Evolutionary conservation across 1,140 invertebrate species (phyloP).

Genomic region (Drosophila guanche): DNA sequence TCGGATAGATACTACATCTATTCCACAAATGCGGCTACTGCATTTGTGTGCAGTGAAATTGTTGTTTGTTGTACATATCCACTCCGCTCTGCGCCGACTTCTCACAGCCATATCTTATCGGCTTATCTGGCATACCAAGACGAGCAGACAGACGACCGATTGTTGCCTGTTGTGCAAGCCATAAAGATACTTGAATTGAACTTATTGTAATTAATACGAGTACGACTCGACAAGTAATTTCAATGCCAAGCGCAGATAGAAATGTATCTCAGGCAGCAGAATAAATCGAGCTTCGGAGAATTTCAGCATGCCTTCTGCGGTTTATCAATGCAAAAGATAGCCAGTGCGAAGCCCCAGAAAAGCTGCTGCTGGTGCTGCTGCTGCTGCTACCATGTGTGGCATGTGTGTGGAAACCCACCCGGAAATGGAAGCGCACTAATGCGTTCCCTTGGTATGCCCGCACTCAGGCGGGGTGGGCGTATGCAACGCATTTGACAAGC

Average conservation of each 20-base stretch:
- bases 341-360: slow-evolving; percentile 61
- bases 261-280: slow-evolving; percentile 54
- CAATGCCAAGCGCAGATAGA: slow-evolving; percentile 46
- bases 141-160: slow-evolving; percentile 38
- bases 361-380: slow-evolving; percentile 12
- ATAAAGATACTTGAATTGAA: slow-evolving; percentile 69
- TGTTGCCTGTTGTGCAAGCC: slow-evolving; percentile 25
- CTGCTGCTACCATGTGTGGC: not conserved
- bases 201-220: slow-evolving; percentile 70
- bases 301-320: slow-evolving; percentile 60
- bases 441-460: slow-evolving; percentile 43
- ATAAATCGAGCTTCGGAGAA: slow-evolving; percentile 11
- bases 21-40: slow-evolving; percentile 19
- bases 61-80: slow-evolving; percentile 18
- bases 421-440: slow-evolving; percentile 54
- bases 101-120: slow-evolving; percentile 59
- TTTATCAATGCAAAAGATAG: slow-evolving; percentile 58
- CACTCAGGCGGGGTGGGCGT: slow-evolving; percentile 20
- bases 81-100: not conserved
- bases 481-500: slow-evolving; percentile 35
- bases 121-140: slow-evolving; percentile 67
- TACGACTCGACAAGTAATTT: slow-evolving; percentile 13
- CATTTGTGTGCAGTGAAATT: slow-evolving; percentile 14
- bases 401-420: slow-evolving; percentile 58
- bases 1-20: slow-evolving; percentile 37